Percentiles rank a stretch among this genome's conserved stretches.
Evolutionary conservation across 2,797 vertebrate genomes (phyloP).

Genomic region (Gastrophryne carolinensis): DNA sequence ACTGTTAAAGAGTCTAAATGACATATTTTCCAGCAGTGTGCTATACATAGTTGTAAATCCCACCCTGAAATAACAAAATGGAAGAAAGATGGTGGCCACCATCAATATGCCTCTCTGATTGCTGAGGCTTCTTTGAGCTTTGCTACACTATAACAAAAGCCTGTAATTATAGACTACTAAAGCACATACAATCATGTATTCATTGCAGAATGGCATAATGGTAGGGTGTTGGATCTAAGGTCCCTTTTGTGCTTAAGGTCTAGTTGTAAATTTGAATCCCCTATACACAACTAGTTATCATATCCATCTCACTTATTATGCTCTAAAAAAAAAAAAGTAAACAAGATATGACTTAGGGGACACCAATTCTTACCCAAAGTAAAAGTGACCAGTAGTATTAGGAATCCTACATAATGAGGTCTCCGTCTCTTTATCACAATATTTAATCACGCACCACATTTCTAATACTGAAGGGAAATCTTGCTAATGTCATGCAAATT

Average conservation of each 20-base stretch:
- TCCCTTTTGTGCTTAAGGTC: neutral
- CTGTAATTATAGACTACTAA: neutral
- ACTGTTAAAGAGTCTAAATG: too few species aligned
- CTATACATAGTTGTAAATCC: too few species aligned
- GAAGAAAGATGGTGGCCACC: too few species aligned
- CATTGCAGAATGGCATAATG: neutral
- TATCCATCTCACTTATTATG: neutral
- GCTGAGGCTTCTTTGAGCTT: too few species aligned
- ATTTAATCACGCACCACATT: constrained; percentile 6
- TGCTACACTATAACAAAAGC: too few species aligned
- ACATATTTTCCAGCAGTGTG: too few species aligned
- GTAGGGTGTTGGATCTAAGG: neutral
- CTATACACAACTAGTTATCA: neutral
- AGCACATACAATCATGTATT: neutral
- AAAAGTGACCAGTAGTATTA: neutral
- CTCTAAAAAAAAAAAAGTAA: neutral
- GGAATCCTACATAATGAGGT: neutral
- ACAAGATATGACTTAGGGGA: neutral
- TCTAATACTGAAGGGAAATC: constrained; percentile 6
- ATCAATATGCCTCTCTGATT: too few species aligned
- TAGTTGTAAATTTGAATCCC: neutral
- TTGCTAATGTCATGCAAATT: constrained; percentile 28
- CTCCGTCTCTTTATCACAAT: neutral
- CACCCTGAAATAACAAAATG: too few species aligned
- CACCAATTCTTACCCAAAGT: neutral